These are phyloP conservation scores for Apis florea DNA, from an alignment of 1,140 invertebrate species.

Conservation along the genomic window DNA sequence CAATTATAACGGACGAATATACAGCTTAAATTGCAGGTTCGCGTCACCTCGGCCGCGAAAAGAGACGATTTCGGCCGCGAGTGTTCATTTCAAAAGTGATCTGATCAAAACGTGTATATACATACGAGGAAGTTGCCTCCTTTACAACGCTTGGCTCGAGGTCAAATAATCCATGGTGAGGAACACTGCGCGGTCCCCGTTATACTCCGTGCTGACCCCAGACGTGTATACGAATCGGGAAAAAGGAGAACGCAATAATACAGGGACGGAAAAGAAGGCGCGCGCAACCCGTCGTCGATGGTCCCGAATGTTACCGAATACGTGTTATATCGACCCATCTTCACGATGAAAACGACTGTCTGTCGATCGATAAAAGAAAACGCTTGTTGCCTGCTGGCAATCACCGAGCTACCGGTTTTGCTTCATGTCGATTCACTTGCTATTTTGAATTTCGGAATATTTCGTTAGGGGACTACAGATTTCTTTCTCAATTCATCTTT, in stretches of 20 bases:
- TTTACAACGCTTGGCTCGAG: conserved; percentile 15
- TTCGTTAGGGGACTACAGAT: not conserved
- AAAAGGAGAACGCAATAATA: conserved; percentile 42
- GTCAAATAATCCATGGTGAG: conserved; percentile 18
- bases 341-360: not conserved
- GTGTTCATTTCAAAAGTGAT: conserved; percentile 22
- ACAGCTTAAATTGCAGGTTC: conserved; percentile 75
- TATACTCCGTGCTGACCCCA: conserved; percentile 39
- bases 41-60: conserved; percentile 65
- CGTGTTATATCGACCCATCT: not conserved
- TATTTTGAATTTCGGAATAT: not conserved
- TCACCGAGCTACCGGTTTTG: conserved; percentile 21
- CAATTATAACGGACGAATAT: conserved; percentile 62
- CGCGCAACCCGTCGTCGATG: not conserved
- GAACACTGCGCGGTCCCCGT: conserved; percentile 7
- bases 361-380: conserved; percentile 36
- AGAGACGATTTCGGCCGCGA: conserved; percentile 31
- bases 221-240: conserved; percentile 24
- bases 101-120: conserved; percentile 15
- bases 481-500: not conserved
- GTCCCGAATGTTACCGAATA: conserved; percentile 20
- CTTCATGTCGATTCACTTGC: conserved; percentile 9
- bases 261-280: conserved; percentile 23
- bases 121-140: not conserved
- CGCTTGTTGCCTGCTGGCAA: not conserved